A percentile compares a stretch with the other conserved stretches of the same genome.
Conservation (phyloP, 2,797 vertebrate species). For the Geotrypetes seraphini region DNA sequence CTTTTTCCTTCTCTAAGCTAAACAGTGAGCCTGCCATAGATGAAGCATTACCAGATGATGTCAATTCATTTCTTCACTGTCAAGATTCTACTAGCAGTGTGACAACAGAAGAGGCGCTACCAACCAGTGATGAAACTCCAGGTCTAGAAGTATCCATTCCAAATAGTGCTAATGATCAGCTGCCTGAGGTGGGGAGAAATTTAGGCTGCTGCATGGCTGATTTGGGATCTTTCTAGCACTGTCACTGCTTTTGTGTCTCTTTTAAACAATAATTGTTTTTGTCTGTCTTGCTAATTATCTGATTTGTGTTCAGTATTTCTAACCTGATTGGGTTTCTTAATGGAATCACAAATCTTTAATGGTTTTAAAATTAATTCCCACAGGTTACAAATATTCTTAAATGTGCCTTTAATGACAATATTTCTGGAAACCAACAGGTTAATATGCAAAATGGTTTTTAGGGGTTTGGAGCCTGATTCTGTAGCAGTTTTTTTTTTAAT, state of each 20-base stretch:
- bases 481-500: constrained; percentile 33
- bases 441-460: constrained; percentile 24
- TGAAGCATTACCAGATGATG: constrained; percentile 71
- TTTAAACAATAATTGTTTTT: constrained; percentile 35
- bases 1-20: constrained; percentile 52
- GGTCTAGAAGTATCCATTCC: constrained; percentile 77
- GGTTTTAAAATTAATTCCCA: constrained; percentile 14
- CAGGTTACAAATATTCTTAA: constrained; percentile 61
- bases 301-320: constrained; percentile 59
- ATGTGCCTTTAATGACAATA: constrained; percentile 34
- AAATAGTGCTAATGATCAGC: constrained; percentile 92
- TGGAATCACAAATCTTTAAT: constrained; percentile 4
- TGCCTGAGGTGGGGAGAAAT: constrained; percentile 97
- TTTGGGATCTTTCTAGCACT: constrained; percentile 47
- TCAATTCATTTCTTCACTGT: constrained; percentile 79
- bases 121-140: constrained; percentile 75
- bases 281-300: constrained; percentile 39
- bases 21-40: constrained; percentile 80
- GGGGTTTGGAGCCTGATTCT: constrained; percentile 37
- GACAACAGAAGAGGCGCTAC: constrained; percentile 70
- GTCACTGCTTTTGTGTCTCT: constrained; percentile 31
- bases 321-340: constrained; percentile 47
- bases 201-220: constrained; percentile 81
- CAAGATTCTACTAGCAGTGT: constrained; percentile 81
- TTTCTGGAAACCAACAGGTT: constrained; percentile 29